Evolutionary conservation across 2,888 invertebrate genomes (phyloP).

Genomic region (Monoplex corrugatus): DNA sequence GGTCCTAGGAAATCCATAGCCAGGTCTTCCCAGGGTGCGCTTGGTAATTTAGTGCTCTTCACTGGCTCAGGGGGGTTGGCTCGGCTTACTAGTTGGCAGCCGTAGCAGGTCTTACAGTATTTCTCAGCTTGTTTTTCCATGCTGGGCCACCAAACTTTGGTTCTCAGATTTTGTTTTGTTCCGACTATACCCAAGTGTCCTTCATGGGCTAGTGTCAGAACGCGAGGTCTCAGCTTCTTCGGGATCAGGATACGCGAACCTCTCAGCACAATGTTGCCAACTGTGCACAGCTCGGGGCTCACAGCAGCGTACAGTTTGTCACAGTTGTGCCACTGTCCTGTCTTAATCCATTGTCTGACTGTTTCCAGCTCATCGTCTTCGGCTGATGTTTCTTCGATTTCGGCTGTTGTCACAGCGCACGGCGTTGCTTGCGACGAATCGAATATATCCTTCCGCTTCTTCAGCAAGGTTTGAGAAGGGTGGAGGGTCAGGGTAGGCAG

Average conservation of each 20-base stretch:
- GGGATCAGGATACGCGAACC: background rate
- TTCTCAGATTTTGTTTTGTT: background rate
- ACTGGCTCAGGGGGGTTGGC: background rate
- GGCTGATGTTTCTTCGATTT: background rate
- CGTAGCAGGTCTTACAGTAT: background rate
- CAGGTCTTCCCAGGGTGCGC: background rate
- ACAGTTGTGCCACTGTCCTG: conserved; percentile 1
- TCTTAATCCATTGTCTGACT: background rate
- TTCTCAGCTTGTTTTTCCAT: conserved; percentile 10
- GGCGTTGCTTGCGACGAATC: background rate
- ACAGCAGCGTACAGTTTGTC: conserved; percentile 18
- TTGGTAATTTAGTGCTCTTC: background rate
- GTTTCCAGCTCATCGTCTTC: conserved; percentile 7
- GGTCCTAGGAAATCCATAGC: conserved; percentile 4
- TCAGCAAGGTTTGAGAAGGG: background rate
- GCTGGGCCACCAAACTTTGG: background rate
- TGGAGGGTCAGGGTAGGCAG: background rate
- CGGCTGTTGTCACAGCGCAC: background rate
- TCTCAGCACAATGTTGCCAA: conserved; percentile 2
- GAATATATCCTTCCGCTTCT: background rate
- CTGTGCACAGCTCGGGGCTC: background rate
- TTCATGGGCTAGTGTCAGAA: background rate
- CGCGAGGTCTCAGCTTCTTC: background rate
- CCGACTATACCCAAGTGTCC: conserved; percentile 1
- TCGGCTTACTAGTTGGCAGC: background rate